Evolutionary conservation across 2,113 vertebrate genomes (phyloP).

Genomic region (Blennius ocellaris): DNA sequence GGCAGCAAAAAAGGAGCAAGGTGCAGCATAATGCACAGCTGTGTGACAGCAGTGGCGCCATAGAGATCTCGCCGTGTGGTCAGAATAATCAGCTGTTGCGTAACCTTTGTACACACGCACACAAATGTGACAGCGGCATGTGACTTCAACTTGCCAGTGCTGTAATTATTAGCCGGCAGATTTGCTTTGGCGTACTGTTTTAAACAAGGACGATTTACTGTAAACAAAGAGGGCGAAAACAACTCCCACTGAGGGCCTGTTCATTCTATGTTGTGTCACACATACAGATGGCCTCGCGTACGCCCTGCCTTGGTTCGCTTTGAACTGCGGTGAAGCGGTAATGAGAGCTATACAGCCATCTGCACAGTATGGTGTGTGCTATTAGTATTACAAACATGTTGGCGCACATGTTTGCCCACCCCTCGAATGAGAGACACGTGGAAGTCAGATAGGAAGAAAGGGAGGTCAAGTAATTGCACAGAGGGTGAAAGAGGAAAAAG

Average conservation of each 20-base stretch:
- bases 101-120: conserved; percentile 12
- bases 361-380: conserved; percentile 55
- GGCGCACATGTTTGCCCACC: conserved; percentile 3
- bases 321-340: conserved; percentile 51
- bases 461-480: conserved; percentile 18
- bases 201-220: conserved; percentile 31
- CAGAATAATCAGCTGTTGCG: conserved; percentile 49
- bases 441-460: conserved; percentile 18
- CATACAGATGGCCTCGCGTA: conserved; percentile 57
- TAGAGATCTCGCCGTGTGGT: conserved; percentile 26
- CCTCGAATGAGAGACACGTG: conserved; percentile 26
- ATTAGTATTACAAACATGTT: conserved; percentile 62
- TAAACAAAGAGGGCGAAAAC: conserved; percentile 36
- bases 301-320: conserved; percentile 43
- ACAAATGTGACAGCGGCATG: conserved; percentile 17
- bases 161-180: conserved; percentile 1
- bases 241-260: conserved; percentile 48
- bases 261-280: conserved; percentile 53
- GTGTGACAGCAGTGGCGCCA: conserved; percentile 17
- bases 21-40: conserved; percentile 4
- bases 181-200: conserved; percentile 9
- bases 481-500: background rate
- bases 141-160: background rate
- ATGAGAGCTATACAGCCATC: conserved; percentile 63
- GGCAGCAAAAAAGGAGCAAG: conserved; percentile 31